These are phyloP conservation scores for Dryococelus australis DNA, from an alignment of 2,888 invertebrate species.

Conservation along the genomic window DNA sequence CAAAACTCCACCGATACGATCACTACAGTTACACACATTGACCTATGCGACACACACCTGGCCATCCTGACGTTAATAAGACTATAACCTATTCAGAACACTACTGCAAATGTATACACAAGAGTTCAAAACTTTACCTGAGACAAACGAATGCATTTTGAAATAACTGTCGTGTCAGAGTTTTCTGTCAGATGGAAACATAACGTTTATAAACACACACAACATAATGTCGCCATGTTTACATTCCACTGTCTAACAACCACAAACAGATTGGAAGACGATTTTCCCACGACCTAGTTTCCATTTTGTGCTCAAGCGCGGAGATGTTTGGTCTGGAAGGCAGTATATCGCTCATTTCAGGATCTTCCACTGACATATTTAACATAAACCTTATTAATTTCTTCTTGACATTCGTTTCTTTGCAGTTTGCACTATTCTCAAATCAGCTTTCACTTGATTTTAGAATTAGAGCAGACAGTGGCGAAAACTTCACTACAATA, in stretches of 20 bases:
- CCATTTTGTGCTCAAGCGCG: neutral
- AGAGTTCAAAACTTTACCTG: neutral
- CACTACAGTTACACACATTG: neutral
- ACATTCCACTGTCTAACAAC: constrained; percentile 35
- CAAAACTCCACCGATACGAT: neutral
- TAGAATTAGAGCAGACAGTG: neutral
- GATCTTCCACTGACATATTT: neutral
- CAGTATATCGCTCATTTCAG: neutral
- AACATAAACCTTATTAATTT: neutral
- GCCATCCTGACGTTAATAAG: neutral
- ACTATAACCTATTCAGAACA: neutral
- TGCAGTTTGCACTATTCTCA: neutral
- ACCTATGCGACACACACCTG: neutral
- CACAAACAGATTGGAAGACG: neutral
- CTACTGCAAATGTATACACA: neutral
- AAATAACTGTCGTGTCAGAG: neutral
- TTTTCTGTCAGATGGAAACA: neutral
- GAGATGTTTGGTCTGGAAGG: neutral
- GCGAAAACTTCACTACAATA: neutral
- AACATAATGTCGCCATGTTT: constrained; percentile 45
- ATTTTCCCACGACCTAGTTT: neutral
- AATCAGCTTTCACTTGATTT: constrained; percentile 2
- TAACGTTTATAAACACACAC: constrained; percentile 11
- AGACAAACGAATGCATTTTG: constrained; percentile 3
- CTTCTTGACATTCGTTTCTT: neutral